Percentiles rank a stretch among this genome's conserved stretches.
Evolutionary conservation across 2,888 invertebrate species (phyloP).

Genomic region (Cantharis flavilabris): DNA sequence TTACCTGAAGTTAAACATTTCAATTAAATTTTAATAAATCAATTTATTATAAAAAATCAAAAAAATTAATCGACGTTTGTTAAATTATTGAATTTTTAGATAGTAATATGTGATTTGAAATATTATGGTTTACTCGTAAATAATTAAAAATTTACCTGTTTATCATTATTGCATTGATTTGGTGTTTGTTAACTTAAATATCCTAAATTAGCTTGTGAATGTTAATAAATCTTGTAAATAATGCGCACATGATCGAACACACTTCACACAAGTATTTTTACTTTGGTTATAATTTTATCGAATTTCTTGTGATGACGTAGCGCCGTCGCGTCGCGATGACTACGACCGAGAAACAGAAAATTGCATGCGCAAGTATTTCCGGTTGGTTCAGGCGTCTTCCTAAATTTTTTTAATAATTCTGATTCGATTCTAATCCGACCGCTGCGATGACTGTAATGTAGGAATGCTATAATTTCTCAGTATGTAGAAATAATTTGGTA

Average conservation of each 20-base stretch:
- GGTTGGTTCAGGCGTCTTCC: conserved; percentile 11
- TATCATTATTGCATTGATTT: neutral
- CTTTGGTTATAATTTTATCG: neutral
- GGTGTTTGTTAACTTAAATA: neutral
- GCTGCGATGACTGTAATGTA: neutral
- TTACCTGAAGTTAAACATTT: neutral
- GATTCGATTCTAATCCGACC: conserved; percentile 3
- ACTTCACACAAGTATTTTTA: neutral
- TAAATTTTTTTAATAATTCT: conserved; percentile 1
- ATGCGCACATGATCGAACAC: neutral
- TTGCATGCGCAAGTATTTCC: neutral
- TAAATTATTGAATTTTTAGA: neutral
- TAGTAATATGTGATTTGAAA: neutral
- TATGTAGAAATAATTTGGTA: neutral
- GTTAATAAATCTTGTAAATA: neutral
- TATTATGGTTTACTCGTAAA: neutral
- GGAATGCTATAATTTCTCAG: neutral
- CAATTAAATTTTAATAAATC: neutral
- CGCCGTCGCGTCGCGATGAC: neutral
- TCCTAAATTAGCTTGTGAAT: neutral
- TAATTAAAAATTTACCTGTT: neutral
- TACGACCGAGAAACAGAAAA: neutral
- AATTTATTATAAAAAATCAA: neutral
- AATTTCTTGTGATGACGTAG: neutral
- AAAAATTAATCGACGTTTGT: neutral